Evolutionary conservation across 2,113 vertebrate genomes (phyloP).

Genomic region (Pipa parva): DNA sequence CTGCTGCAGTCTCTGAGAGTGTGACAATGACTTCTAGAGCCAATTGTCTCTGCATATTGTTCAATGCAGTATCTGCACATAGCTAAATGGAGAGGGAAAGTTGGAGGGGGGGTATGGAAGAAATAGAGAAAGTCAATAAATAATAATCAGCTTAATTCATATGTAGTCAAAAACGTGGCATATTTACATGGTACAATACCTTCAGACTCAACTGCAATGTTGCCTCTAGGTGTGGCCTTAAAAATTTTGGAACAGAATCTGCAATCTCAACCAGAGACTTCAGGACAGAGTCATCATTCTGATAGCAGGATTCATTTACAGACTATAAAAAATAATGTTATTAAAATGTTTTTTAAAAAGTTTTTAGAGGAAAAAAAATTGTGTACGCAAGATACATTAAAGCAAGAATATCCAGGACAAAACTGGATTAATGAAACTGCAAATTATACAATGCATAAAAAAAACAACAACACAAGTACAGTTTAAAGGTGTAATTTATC

Average conservation of each 20-base stretch:
- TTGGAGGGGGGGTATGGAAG: too few species aligned
- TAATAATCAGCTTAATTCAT: too few species aligned
- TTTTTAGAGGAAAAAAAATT: too few species aligned
- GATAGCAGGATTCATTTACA: constrained; percentile 92
- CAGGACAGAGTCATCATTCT: constrained; percentile 90
- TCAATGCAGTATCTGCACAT: constrained; percentile 85
- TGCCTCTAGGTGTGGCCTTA: constrained; percentile 89
- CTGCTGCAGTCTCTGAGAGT: constrained; percentile 91
- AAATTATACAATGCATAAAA: too few species aligned
- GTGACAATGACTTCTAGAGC: constrained; percentile 94
- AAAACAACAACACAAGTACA: too few species aligned
- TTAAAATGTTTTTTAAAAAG: too few species aligned
- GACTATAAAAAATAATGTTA: constrained; percentile 65
- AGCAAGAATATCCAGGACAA: too few species aligned
- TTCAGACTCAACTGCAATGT: constrained; percentile 91
- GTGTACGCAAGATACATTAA: too few species aligned
- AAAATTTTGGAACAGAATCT: constrained; percentile 93
- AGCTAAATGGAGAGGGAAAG: constrained; percentile 63
- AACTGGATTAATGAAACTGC: too few species aligned
- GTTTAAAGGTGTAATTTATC: too few species aligned
- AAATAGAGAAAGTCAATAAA: too few species aligned
- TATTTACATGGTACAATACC: constrained; percentile 62
- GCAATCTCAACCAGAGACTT: constrained; percentile 97
- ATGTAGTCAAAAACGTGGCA: too few species aligned
- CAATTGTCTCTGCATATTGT: constrained; percentile 93